phyloP scores from a whole-genome alignment of 2,888 invertebrate species.

The Caenorhabditis sp. region DNA sequence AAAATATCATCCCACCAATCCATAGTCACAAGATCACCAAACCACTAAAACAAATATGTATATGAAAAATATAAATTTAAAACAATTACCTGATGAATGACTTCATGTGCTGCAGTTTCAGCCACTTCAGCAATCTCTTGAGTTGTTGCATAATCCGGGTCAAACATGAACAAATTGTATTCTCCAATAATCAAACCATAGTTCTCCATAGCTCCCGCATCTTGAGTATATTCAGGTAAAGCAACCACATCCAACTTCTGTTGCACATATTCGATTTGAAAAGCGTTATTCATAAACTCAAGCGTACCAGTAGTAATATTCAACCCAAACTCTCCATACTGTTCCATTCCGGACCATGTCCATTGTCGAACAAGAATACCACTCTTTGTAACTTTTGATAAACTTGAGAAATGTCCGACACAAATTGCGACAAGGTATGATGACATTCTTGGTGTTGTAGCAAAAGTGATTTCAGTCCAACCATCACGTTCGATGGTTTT shows the following conservation, averaged over 20 bases:
- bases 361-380: conserved; percentile 76
- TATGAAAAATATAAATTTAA: background rate
- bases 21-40: conserved; percentile 57
- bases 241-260: conserved; percentile 42
- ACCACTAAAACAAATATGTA: conserved; percentile 49
- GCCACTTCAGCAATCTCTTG: conserved; percentile 24
- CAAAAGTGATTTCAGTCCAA: conserved; percentile 38
- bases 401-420: conserved; percentile 81
- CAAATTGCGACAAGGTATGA: conserved; percentile 83
- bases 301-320: conserved; percentile 50
- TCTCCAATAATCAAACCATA: conserved; percentile 52
- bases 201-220: conserved; percentile 51
- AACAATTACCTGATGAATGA: conserved; percentile 43
- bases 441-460: conserved; percentile 73
- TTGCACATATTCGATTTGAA: conserved; percentile 76
- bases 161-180: conserved; percentile 34
- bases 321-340: conserved; percentile 72
- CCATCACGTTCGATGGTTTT: conserved; percentile 15
- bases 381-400: conserved; percentile 21
- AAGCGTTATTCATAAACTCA: conserved; percentile 81
- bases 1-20: conserved; percentile 58
- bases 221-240: conserved; percentile 37
- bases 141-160: conserved; percentile 41
- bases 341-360: conserved; percentile 78
- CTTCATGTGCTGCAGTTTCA: conserved; percentile 50